A percentile compares a stretch with the other conserved stretches of the same genome.
Conservation (phyloP, 2,797 vertebrate species). For the Todus mexicanus region DNA sequence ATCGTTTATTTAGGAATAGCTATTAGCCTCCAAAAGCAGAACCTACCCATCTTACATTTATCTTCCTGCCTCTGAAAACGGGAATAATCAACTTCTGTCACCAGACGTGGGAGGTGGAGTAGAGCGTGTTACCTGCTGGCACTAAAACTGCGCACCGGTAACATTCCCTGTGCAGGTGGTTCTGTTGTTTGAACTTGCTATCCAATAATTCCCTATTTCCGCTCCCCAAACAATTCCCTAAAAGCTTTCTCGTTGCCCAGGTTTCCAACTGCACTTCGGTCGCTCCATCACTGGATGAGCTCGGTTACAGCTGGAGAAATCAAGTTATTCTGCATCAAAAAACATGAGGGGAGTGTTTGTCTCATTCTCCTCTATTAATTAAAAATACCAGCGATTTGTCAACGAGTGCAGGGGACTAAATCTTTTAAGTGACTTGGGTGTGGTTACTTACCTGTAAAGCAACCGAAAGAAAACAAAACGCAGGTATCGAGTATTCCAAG, state of each 20-base stretch:
- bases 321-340: neutral
- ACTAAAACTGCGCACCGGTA: neutral
- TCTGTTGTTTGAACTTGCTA: neutral
- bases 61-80: neutral
- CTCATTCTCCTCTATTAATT: neutral
- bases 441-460: neutral
- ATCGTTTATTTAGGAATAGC: neutral
- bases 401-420: neutral
- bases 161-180: neutral
- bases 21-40: neutral
- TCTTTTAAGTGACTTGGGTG: neutral
- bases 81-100: neutral
- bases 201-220: neutral
- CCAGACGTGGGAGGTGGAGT: neutral
- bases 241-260: neutral
- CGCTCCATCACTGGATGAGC: neutral
- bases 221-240: neutral
- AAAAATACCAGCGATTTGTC: neutral
- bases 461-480: neutral
- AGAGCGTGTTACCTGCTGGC: neutral
- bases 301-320: neutral
- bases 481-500: neutral
- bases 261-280: neutral
- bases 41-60: neutral
- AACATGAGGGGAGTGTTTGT: neutral